Evolutionary conservation across 2,888 invertebrate species (phyloP).

Genomic region (Drosophila dives): DNA sequence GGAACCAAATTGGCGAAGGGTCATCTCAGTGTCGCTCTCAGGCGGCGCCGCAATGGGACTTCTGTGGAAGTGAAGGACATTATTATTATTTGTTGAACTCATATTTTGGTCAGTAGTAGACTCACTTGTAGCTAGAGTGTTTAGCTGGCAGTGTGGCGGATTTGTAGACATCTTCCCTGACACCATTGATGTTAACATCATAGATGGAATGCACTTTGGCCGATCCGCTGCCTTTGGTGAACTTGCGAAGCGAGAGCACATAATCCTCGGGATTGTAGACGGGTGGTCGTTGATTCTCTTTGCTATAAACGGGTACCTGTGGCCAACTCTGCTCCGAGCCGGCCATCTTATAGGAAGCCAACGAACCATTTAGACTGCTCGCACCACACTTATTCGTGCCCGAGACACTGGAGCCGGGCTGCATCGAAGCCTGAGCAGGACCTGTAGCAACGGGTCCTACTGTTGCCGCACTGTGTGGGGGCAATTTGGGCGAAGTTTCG

Average conservation of each 20-base stretch:
- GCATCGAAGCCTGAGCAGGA: neutral
- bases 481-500: constrained; percentile 81
- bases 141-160: constrained; percentile 83
- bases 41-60: constrained; percentile 89
- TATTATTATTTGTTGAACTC: neutral
- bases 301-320: constrained; percentile 81
- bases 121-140: constrained; percentile 84
- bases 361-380: constrained; percentile 80
- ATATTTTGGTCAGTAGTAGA: neutral
- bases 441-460: neutral
- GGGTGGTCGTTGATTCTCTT: constrained; percentile 93
- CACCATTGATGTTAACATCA: constrained; percentile 72
- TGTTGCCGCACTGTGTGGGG: constrained; percentile 58
- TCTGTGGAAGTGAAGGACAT: constrained; percentile 82
- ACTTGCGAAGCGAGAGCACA: constrained; percentile 91
- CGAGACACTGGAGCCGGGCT: constrained; percentile 46
- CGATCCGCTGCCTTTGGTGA: constrained; percentile 86
- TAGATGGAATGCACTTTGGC: constrained; percentile 83
- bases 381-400: constrained; percentile 76
- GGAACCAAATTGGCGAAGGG: constrained; percentile 93
- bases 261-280: constrained; percentile 97
- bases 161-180: constrained; percentile 69
- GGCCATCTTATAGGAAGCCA: constrained; percentile 83
- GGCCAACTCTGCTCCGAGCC: constrained; percentile 84
- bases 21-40: constrained; percentile 91